Evolutionary conservation across 2,888 invertebrate species (phyloP), one percentile per base, ranked within the genome.

Genomic region (Heliconius aoede): DNA sequence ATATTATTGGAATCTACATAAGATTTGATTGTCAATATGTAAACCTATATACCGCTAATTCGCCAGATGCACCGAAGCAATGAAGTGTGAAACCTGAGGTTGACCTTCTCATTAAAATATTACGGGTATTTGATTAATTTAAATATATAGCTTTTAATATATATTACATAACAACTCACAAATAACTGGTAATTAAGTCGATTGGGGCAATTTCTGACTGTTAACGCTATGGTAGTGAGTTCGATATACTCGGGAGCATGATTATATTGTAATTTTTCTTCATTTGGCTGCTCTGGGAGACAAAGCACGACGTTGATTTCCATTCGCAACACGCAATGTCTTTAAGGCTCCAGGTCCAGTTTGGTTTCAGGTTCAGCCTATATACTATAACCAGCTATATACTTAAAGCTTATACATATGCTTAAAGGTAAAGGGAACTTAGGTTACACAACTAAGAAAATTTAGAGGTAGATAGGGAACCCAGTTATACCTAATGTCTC

Each of bases 31-130:
- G 21, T 28, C 28, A 68, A 68, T 51, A 51, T 51, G n/a, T 69
- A 28, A n/a, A 55, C 30, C 9, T 28, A n/a, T n/a, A 69, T 46
- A 51, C 28, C 30, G 21, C 51, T 69, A 51, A 69, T 69, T 69
- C 51, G 51, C 21, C 51, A 69, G 28, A 69, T 69, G 28, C 15
- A 69, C 51, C 51, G 51, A 69, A 69, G 68, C 68, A n/a, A 69
- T 69, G 28, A 55, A 51, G 68, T 69, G 51, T 51, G 11, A 69
- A 30, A 51, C 28, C 68, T 69, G 68, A 69, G 28, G 68, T 51
- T 9, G 68, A 26, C 24, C 28, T 69, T 51, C 28, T 51, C 28
- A 68, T 68, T 51, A 51, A 26, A 68, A 21, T 68, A 68, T 68
- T 28, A 68, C 65, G 65, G 24, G 15, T 32, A 36, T 15, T 64